Evolutionary conservation across 2,113 vertebrate genomes (phyloP).

Genomic region (Canis aureus): DNA sequence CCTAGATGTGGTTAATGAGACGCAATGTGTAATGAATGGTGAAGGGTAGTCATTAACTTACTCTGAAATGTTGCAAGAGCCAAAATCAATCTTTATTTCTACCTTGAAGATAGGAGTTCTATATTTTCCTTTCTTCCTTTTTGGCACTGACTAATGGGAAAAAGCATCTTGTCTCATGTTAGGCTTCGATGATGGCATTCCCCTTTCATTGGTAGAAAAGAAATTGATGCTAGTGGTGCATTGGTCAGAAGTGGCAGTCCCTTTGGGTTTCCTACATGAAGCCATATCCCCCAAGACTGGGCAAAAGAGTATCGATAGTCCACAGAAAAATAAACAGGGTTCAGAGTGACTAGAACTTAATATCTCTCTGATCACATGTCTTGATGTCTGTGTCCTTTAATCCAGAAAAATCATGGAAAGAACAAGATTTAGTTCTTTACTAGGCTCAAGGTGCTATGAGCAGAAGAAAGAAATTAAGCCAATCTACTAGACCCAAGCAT

Average conservation of each 20-base stretch:
- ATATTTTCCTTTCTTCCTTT: background rate
- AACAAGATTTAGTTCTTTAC: background rate
- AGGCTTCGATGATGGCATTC: background rate
- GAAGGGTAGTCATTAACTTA: background rate
- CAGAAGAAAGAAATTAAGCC: background rate
- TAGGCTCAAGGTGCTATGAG: background rate
- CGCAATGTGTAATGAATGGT: background rate
- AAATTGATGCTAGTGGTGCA: background rate
- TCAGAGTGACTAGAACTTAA: background rate
- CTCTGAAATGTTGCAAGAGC: background rate
- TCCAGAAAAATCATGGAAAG: background rate
- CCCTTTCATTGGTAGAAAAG: background rate
- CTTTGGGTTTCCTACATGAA: background rate
- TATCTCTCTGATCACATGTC: background rate
- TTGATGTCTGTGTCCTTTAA: background rate
- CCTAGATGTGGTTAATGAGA: background rate
- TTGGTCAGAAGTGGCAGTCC: background rate
- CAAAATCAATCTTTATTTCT: constrained; percentile 42
- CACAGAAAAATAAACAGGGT: background rate
- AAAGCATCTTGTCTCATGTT: background rate
- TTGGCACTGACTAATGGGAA: background rate
- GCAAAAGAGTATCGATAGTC: background rate
- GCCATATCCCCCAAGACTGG: background rate
- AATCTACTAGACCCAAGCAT: background rate
- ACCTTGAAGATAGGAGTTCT: background rate